Percentiles rank a stretch among this genome's conserved stretches.
phyloP scores from a whole-genome alignment of 2,113 vertebrate species.

The Ceyx margarethae region DNA sequence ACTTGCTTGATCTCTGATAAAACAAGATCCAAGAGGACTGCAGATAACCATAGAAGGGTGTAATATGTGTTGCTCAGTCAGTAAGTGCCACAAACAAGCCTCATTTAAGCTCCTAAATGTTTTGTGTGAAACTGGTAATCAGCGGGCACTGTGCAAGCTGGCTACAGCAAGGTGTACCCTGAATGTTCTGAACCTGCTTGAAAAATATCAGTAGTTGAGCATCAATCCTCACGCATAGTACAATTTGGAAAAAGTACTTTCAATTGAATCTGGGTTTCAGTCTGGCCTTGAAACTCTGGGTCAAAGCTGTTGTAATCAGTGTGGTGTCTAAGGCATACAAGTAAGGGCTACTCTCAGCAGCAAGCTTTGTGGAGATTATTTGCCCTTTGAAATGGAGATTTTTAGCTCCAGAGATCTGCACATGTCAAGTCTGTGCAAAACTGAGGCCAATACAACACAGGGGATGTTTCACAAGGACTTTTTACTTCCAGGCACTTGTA shows the following conservation, averaged over 20 bases:
- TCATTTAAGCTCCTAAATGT: neutral
- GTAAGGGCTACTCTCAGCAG: neutral
- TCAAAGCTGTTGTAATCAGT: neutral
- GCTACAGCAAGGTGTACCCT: neutral
- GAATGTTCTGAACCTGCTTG: neutral
- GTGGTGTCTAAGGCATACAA: accelerated
- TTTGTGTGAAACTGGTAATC: accelerated
- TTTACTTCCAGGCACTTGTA: neutral
- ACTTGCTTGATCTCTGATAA: accelerated
- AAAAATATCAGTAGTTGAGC: neutral
- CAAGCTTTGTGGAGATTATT: neutral
- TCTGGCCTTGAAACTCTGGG: neutral
- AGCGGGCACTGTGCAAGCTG: neutral
- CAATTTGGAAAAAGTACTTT: neutral
- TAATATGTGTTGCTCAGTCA: neutral
- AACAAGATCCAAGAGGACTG: neutral
- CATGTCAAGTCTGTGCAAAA: neutral
- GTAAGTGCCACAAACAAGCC: too few relatives aligned
- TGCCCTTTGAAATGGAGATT: neutral
- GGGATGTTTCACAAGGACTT: neutral
- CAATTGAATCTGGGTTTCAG: neutral
- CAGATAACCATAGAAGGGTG: neutral
- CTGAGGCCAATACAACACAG: accelerated
- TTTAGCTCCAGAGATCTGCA: neutral
- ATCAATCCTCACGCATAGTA: neutral